A percentile compares a stretch with the other conserved stretches of the same genome.
Conservation (phyloP, 35 echinoderm and acorn worm species). For the Chiridota heheva region DNA sequence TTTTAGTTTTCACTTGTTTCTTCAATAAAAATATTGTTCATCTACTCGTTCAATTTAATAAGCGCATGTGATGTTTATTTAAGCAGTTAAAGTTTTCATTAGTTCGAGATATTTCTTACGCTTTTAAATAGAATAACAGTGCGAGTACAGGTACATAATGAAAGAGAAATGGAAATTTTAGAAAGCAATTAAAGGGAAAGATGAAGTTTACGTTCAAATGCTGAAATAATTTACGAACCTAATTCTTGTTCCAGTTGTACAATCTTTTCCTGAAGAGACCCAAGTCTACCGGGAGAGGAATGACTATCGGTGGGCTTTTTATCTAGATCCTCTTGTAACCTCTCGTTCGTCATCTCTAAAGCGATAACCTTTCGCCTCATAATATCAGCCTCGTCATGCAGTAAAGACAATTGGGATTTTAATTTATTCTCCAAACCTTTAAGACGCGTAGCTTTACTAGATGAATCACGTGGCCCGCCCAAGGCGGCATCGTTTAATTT, state of each 20-base stretch:
- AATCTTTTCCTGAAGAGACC: conserved; percentile 83
- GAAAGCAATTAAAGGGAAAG: too few species aligned
- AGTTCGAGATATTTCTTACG: too few species aligned
- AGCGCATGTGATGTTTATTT: too few species aligned
- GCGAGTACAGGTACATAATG: too few species aligned
- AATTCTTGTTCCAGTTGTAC: conserved; percentile 85
- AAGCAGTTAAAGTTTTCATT: too few species aligned
- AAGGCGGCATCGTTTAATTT: conserved; percentile 71
- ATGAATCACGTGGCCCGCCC: conserved; percentile 25
- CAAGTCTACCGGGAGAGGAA: conserved; percentile 36
- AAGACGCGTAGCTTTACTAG: conserved; percentile 39
- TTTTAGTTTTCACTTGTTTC: too few species aligned
- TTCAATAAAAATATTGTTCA: too few species aligned
- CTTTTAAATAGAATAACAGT: too few species aligned
- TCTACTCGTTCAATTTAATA: too few species aligned
- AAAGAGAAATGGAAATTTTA: too few species aligned
- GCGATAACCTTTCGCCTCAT: conserved; percentile 80
- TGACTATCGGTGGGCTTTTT: conserved; percentile 4
- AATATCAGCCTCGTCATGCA: conserved; percentile 82
- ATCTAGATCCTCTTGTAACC: conserved; percentile 66
- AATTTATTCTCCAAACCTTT: conserved; percentile 85
- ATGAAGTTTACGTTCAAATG: too few species aligned
- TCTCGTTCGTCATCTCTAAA: conserved; percentile 76
- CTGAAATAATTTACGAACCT: too few species aligned
- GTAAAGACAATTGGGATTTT: conserved; percentile 67